Base-by-base conservation (phyloP, 2,113 vertebrate species). In the Triplophysa tibetana region DNA sequence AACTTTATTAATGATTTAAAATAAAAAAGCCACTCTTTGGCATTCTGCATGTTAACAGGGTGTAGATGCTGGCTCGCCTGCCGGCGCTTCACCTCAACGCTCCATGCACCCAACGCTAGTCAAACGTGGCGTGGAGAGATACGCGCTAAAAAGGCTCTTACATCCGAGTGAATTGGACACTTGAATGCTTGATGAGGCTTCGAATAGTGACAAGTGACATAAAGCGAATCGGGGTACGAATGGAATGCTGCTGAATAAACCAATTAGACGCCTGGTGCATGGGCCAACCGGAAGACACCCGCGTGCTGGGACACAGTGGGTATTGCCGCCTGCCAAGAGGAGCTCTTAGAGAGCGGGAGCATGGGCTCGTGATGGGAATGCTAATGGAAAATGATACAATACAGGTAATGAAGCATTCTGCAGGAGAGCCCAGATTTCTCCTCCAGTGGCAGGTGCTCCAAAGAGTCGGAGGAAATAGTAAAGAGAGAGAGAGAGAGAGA, bases 351-450 rank as follows among this genome's bases (percentile, higher is more conserved):
- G 73, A 76, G 61, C 56, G 41, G 33, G 54, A 65, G 66, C 50
- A 76, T 60, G 21, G 41, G 48, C 58, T 21, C 17, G 65, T 82
- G 78, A 79, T 60, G 70, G 68, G 82, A 84, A 85, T 84, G 48
- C 78, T 70, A 81, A 83, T 81, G 81, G 10, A 54, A 81, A 77
- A 77, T 81, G 81, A 77, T 82, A 84, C 82, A 87, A 85, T 87
- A 80, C 63, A 84, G 78, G 84, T 84, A 85, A 87, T 85, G 78
- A 87, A 80, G 81, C 75, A 80, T 78, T 82, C 76, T 82, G 82
- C 23, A 65, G 56, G 69, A 82, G 80, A 80, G 73, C 68, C 73
- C 72, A 45, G 68, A 61, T 60, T 68, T 65, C 45, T 67, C 70
- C 63, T 76, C 75, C 78, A 77, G 48, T 48, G 63, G 73, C 76